phyloP scores from a whole-genome alignment of 2,113 vertebrate species.

The Brachionichthys hirsutus region DNA sequence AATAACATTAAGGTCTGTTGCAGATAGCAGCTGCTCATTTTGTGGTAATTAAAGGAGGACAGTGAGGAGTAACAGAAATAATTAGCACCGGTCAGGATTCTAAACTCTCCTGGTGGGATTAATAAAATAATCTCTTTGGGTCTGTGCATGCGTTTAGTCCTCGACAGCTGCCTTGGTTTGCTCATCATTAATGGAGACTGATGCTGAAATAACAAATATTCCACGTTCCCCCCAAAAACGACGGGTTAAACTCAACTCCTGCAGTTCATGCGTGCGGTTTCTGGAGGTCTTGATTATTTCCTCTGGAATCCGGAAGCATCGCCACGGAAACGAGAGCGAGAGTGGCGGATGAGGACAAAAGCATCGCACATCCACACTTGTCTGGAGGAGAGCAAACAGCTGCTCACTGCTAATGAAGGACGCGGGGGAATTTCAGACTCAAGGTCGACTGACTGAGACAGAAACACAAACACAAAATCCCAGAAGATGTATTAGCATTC shows the following conservation, averaged over 20 bases:
- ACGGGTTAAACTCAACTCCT: slow-evolving; percentile 33
- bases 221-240: too few species aligned
- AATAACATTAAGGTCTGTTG: too few species aligned
- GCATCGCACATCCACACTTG: slow-evolving; percentile 47
- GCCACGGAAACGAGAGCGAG: not conserved
- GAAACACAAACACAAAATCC: slow-evolving; percentile 38
- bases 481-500: slow-evolving; percentile 52
- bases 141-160: too few species aligned
- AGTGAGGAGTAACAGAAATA: too few species aligned
- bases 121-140: too few species aligned
- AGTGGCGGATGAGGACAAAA: slow-evolving; percentile 37
- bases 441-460: slow-evolving; percentile 66
- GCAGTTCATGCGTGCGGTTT: slow-evolving; percentile 41
- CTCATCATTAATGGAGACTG: not conserved
- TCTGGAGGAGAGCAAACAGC: slow-evolving; percentile 56
- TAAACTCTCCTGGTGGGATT: too few species aligned
- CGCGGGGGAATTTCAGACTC: slow-evolving; percentile 51
- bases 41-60: too few species aligned
- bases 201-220: too few species aligned
- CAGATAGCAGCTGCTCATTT: too few species aligned
- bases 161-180: too few species aligned
- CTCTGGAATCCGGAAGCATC: not conserved
- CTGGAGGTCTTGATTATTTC: slow-evolving; percentile 58
- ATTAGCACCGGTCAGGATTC: too few species aligned
- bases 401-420: slow-evolving; percentile 73